Evolutionary conservation across 37 sponge, comb jelly and placozoan genomes (phyloP).

Genomic region (Mnemiopsis leidyi): DNA sequence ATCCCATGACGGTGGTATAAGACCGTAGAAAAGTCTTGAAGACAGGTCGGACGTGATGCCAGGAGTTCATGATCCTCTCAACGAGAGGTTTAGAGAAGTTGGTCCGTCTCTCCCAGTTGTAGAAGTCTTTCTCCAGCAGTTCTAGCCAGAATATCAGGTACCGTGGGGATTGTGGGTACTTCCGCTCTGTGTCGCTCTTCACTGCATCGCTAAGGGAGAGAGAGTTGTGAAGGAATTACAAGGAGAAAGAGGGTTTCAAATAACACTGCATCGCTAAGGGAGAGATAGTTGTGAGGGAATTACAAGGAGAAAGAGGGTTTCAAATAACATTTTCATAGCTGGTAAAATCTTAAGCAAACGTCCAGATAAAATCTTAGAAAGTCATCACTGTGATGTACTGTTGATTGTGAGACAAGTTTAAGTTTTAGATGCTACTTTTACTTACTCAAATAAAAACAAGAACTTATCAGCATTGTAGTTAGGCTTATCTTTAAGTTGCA

Average conservation of each 20-base stretch:
- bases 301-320: too few species aligned
- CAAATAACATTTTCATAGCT: too few species aligned
- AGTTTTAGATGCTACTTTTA: too few species aligned
- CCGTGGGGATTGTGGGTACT: background rate
- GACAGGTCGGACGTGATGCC: background rate
- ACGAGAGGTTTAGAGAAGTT: background rate
- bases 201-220: slow-evolving; percentile 1
- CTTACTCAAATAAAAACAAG: slow-evolving; percentile 5
- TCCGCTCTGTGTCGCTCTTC: background rate
- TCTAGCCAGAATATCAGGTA: slow-evolving; percentile 49
- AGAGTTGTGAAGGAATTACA: too few species aligned
- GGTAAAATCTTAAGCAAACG: too few species aligned
- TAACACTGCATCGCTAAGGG: too few species aligned
- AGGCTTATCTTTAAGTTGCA: background rate
- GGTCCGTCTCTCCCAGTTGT: slow-evolving; percentile 37
- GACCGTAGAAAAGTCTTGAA: background rate
- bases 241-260: too few species aligned
- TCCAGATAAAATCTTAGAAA: too few species aligned
- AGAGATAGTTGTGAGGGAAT: too few species aligned
- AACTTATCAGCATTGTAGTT: slow-evolving; percentile 38
- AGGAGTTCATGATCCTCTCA: slow-evolving; percentile 34
- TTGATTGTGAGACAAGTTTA: too few species aligned
- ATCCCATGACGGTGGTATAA: slow-evolving; percentile 4
- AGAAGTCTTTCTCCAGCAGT: slow-evolving; percentile 41
- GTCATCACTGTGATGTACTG: too few species aligned